Conservation (phyloP, 2,797 vertebrate genomes). For the Atherinosoma microstoma region DNA sequence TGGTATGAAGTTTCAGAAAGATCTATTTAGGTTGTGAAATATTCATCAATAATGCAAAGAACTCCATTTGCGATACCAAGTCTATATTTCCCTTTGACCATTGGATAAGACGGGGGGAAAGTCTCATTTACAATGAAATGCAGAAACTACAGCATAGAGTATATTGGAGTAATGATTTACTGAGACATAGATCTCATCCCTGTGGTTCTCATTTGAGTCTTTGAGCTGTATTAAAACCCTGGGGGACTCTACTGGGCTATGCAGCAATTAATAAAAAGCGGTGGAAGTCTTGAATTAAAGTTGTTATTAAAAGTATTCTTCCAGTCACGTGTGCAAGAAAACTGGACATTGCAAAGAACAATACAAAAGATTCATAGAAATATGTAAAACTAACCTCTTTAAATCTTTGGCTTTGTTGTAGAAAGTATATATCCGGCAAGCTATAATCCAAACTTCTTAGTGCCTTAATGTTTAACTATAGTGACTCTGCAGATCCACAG, state of each 20-base stretch:
- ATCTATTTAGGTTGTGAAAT: background rate
- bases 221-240: slow-evolving; percentile 19
- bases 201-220: slow-evolving; percentile 7
- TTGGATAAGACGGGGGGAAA: background rate
- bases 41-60: slow-evolving; percentile 1
- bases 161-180: background rate
- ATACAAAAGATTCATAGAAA: background rate
- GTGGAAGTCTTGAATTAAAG: background rate
- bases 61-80: background rate
- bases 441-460: background rate
- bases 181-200: slow-evolving; percentile 9
- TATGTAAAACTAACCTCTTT: background rate
- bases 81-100: background rate
- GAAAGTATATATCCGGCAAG: background rate
- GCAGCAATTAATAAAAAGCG: background rate
- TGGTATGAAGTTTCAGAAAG: background rate
- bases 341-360: background rate
- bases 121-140: too few species aligned
- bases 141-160: too few species aligned
- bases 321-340: background rate
- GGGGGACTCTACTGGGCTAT: background rate
- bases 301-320: background rate
- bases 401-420: background rate
- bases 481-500: background rate
- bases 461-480: background rate